Percentiles rank a stretch among this genome's conserved stretches.
Evolutionary conservation across 2,113 vertebrate species (phyloP).

Genomic region (Rhinolophus sinicus): DNA sequence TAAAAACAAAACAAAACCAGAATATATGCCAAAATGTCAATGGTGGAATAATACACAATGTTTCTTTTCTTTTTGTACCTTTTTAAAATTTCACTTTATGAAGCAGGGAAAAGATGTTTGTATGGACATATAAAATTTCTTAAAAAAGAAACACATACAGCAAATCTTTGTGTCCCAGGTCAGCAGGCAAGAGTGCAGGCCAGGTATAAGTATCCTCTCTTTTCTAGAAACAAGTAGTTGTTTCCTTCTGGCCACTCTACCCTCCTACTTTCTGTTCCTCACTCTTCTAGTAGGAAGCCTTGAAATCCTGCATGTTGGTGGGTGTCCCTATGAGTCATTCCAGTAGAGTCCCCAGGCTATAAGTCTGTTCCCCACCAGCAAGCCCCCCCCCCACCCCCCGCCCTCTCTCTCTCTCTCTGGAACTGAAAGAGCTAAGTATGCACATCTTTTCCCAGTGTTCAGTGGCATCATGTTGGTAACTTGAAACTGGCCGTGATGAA

Average conservation of each 20-base stretch:
- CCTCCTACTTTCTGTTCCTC: not conserved
- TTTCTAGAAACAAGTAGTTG: not conserved
- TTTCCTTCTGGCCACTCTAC: not conserved
- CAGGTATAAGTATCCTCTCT: not conserved
- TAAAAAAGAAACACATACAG: not conserved
- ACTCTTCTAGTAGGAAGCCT: not conserved
- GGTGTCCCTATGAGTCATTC: not conserved
- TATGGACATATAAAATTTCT: not conserved
- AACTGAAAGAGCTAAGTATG: not conserved
- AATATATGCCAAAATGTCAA: not conserved
- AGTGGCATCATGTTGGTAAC: not conserved
- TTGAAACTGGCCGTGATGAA: not conserved
- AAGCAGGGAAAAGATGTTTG: not conserved
- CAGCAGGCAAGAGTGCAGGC: not conserved
- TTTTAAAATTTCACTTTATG: conserved; percentile 46
- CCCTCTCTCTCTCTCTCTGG: too few species aligned
- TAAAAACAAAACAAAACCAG: not conserved
- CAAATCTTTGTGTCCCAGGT: not conserved
- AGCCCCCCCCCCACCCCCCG: too few species aligned
- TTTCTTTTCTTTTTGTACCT: not conserved
- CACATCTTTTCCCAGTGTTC: not conserved
- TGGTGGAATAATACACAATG: not conserved
- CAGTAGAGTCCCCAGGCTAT: not conserved
- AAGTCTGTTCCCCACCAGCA: not conserved
- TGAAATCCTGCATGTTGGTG: not conserved